Evolutionary conservation across 2,888 invertebrate species (phyloP), one percentile per base, ranked within the genome.

Genomic region (Scotopteryx bipunctaria): DNA sequence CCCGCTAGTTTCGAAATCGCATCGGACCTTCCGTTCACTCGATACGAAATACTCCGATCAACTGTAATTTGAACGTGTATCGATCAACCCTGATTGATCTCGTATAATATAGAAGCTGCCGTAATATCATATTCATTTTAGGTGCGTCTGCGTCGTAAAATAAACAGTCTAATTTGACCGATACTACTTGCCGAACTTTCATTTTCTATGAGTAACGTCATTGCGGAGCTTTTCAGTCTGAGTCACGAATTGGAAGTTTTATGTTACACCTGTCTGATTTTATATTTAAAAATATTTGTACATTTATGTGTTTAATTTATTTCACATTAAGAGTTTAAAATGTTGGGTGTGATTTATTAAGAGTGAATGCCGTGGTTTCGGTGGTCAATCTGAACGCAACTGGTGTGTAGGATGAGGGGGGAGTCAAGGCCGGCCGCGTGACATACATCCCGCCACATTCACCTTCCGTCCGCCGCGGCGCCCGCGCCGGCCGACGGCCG

Each of bases 401-500:
- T 65, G 65, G 72, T 68, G 69, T 64, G 67, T 66, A 75, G 80
- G 78, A 73, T 80, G 72, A 77, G 78, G 71, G 83, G 82, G 82
- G 84, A 83, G 81, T 81, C 86, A 88, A 86, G 88, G 88, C 83
- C 85, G 75, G 67, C 79, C 73, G 78, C 75, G 73, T 81, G 85
- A 83, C 85, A 82, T 61, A 84, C 81, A 86, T 86, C 83, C 83
- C 82, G 77, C 82, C 76, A 81, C 85, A 86, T 85, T 88, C 87
- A 87, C 87, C 86, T 86, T 83, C 81, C 82, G 84, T 76, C 83
- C 78, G 78, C 72, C 71, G 64, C 61, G 67, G 65, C 61, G 68
- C 66, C 66, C n/a, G n/a, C n/a, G n/a, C n/a, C n/a, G n/a, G n/a
- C n/a, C n/a, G n/a, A n/a, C n/a, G 59, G 61, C 63, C 64, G 64